These are phyloP conservation scores for Anseranas semipalmata DNA, from an alignment of 2,113 vertebrate genomes.

Conservation along the genomic window DNA sequence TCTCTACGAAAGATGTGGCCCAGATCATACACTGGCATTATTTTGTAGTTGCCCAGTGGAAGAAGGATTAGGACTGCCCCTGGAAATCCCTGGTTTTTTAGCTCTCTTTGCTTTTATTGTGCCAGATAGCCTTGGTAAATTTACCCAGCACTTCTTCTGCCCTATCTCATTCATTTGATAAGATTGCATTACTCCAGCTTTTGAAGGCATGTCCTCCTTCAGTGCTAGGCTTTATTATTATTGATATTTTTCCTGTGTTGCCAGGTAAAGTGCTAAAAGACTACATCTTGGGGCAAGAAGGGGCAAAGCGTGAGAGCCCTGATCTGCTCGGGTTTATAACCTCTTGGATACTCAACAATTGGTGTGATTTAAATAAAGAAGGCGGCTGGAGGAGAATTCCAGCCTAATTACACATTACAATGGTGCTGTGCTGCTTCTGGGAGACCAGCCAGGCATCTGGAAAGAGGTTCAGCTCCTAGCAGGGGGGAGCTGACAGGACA, in stretches of 20 bases:
- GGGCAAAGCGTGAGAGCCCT: background rate
- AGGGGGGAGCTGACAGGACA: slow-evolving; percentile 35
- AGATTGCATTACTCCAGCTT: background rate
- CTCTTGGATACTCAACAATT: background rate
- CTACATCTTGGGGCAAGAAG: background rate
- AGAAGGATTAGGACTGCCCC: background rate
- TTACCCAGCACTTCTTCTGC: background rate
- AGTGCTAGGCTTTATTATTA: background rate
- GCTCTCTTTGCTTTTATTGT: background rate
- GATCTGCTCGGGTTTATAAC: background rate
- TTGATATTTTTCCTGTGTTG: background rate
- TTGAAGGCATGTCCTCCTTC: background rate
- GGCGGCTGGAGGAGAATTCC: slow-evolving; percentile 45
- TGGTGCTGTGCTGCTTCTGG: slow-evolving; percentile 60
- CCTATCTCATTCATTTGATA: background rate
- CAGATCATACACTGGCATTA: background rate
- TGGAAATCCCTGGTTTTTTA: background rate
- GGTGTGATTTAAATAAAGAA: slow-evolving; percentile 27
- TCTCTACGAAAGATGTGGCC: background rate
- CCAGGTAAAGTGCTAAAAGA: background rate
- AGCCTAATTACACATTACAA: slow-evolving; percentile 55
- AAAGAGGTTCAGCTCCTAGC: slow-evolving; percentile 52
- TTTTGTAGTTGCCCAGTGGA: background rate
- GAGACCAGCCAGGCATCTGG: slow-evolving; percentile 67
- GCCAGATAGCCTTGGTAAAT: background rate